Base-by-base conservation (phyloP, 2,113 vertebrate genomes). In the Piaya cayana region DNA sequence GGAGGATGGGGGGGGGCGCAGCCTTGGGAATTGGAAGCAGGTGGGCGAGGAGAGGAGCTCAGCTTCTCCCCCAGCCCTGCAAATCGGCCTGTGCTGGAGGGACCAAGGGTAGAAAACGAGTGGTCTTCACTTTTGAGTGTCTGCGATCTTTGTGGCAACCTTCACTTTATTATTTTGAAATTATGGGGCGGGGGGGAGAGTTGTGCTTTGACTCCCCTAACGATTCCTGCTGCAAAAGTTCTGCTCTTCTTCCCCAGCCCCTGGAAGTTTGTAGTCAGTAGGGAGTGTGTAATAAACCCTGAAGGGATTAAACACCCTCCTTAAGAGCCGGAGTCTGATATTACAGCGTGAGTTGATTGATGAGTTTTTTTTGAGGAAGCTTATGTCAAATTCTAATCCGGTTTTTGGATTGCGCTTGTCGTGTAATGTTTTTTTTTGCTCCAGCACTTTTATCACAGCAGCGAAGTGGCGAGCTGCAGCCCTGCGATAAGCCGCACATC, bases 341-440 rank as follows among this genome's bases (percentile, higher is more conserved):
- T 98, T 98, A 96, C 98, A 97, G 97, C 98, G 97, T 95, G 97
- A 98, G 95, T 98, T 98, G 99, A 99, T 99, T 99, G 99, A 99
- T 99, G 98, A 98, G 98, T 98, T 99, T 99, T 99, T 99, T n/a
- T 99, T 98, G 98, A 98, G 98, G 97, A 98, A 98, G 98, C 98
- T 98, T 98, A 98, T 99, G 98, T 99, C 98, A 98, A 98, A 99
- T 98, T 98, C 98, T 98, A 99, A 99, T 99, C 98, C 98, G 91
- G 98, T 98, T 99, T n/a, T 98, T 97, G 98, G 98, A 98, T 98
- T 99, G 98, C 99, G 98, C 97, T 98, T 97, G 98, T 98, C 97
- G 98, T 99, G 98, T 99, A 99, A 98, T 98, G 98, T 98, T 98
- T 98, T 98, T 98, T 98, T 98, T 98, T 96, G 96, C 98, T 98